Conservation (phyloP, 2,113 vertebrate genomes). For the Serinus canaria region DNA sequence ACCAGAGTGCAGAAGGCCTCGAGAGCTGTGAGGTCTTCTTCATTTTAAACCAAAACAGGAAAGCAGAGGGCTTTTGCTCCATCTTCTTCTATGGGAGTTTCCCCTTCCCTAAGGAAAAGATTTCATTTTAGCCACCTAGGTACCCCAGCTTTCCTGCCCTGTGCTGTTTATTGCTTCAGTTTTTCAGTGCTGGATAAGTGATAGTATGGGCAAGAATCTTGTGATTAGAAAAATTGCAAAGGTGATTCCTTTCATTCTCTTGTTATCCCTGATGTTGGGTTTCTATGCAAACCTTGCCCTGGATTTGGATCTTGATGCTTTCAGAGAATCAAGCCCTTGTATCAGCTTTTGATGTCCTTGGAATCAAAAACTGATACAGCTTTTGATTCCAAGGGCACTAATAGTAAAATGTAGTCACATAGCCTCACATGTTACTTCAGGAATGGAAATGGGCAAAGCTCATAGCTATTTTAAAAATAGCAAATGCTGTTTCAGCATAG, state of each 20-base stretch:
- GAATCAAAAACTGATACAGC: too few species aligned
- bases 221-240: neutral
- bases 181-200: neutral
- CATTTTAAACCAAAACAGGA: neutral
- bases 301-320: neutral
- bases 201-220: neutral
- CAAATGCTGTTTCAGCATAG: neutral
- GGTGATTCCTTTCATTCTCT: neutral
- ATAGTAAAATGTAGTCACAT: neutral
- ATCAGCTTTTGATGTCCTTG: too few species aligned
- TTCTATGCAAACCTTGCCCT: neutral
- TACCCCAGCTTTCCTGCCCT: neutral
- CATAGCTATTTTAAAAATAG: neutral
- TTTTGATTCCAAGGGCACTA: neutral
- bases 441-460: neutral
- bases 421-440: neutral
- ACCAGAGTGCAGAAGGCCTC: rapidly evolving
- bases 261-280: rapidly evolving
- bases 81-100: neutral
- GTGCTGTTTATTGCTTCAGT: neutral
- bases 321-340: too few species aligned
- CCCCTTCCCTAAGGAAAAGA: neutral
- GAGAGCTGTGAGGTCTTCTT: neutral
- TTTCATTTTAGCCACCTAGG: neutral
- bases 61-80: neutral